phyloP scores from a whole-genome alignment of 2,113 vertebrate species.

The Macroglossus sobrinus region DNA sequence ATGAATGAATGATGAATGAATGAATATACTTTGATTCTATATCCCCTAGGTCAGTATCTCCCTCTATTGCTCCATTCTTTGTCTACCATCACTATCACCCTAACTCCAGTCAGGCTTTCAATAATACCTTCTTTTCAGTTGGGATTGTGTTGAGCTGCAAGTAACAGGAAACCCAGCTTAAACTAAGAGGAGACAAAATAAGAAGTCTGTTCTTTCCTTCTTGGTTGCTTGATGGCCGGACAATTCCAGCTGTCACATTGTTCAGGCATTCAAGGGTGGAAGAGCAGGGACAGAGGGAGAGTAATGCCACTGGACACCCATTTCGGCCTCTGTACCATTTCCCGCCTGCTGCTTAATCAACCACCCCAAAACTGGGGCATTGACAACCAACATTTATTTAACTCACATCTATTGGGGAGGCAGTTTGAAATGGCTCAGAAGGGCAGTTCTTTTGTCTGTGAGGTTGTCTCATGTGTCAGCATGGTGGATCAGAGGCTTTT shows the following conservation, averaged over 20 bases:
- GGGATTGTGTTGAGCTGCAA: background rate
- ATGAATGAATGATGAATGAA: background rate
- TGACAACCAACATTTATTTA: background rate
- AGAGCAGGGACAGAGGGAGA: background rate
- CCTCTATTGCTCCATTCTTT: background rate
- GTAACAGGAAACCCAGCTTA: background rate
- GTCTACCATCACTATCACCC: background rate
- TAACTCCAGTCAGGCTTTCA: background rate
- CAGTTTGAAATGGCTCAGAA: background rate
- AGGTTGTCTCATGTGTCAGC: background rate
- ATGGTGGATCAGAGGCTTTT: background rate
- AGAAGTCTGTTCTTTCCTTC: background rate
- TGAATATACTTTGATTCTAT: background rate
- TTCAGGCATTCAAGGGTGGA: background rate
- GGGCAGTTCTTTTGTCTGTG: background rate
- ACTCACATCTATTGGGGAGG: fast-evolving
- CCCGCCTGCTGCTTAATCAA: background rate
- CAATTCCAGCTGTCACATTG: background rate
- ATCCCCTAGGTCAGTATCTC: background rate
- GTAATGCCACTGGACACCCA: background rate
- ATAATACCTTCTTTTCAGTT: background rate
- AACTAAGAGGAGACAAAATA: background rate
- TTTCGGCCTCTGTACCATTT: background rate
- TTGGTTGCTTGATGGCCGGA: background rate
- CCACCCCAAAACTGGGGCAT: too few species aligned